Percentiles rank a stretch among this genome's conserved stretches.
Conservation (phyloP, 2,888 invertebrate species). For the Cantharis rufa region DNA sequence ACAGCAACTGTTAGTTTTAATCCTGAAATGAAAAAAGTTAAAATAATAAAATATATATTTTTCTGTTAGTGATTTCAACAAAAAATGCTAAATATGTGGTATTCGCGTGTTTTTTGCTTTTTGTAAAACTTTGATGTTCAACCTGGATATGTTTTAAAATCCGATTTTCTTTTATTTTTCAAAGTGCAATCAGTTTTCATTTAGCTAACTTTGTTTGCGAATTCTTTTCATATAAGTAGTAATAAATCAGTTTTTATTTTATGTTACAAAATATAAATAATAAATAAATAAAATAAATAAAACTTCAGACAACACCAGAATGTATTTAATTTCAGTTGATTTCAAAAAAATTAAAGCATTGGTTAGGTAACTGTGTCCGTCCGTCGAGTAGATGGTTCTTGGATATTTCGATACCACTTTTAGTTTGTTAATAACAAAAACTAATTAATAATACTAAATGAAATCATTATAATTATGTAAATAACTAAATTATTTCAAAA, state of each 20-base stretch:
- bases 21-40: background rate
- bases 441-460: too few species aligned
- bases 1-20: background rate
- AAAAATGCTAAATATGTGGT: background rate
- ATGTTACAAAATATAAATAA: background rate
- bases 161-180: background rate
- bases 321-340: too few species aligned
- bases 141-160: background rate
- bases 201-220: background rate
- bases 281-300: too few species aligned
- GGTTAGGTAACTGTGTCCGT: too few species aligned
- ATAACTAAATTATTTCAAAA: too few species aligned
- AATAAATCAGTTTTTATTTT: background rate
- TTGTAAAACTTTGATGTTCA: background rate
- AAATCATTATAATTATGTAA: too few species aligned
- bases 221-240: background rate
- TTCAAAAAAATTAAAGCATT: too few species aligned
- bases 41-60: background rate
- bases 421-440: too few species aligned
- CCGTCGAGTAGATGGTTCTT: too few species aligned
- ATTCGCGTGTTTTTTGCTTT: background rate
- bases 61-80: background rate
- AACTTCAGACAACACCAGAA: too few species aligned
- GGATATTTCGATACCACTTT: too few species aligned
- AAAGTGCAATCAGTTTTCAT: background rate